A percentile compares a stretch with the other conserved stretches of the same genome.
Conservation (phyloP, 92 coral and sea anemone genomes). For the Umimayanthus chanpuru region DNA sequence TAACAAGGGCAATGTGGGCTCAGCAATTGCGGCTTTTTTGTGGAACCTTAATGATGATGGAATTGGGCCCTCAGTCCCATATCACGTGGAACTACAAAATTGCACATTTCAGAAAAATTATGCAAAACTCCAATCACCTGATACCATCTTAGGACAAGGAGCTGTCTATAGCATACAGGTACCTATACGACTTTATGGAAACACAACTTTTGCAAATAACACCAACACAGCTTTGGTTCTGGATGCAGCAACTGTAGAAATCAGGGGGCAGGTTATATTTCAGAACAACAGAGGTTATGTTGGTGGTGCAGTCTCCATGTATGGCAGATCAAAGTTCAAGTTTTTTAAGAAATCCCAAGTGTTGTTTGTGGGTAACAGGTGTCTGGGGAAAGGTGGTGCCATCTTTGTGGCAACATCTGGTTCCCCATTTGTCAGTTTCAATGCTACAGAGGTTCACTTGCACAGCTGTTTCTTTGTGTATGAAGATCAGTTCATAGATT, state of each 20-base stretch:
- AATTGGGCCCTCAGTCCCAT: slow-evolving; percentile 56
- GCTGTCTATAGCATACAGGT: slow-evolving; percentile 63
- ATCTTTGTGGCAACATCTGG: slow-evolving; percentile 60
- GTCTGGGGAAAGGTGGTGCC: slow-evolving; percentile 64
- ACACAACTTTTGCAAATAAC: slow-evolving; percentile 47
- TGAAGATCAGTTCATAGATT: slow-evolving; percentile 42
- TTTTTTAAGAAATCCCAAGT: slow-evolving; percentile 54
- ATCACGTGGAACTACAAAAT: slow-evolving; percentile 47
- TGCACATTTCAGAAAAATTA: slow-evolving; percentile 47
- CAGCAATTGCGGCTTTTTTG: slow-evolving; percentile 68
- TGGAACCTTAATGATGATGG: slow-evolving; percentile 53
- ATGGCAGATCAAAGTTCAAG: slow-evolving; percentile 62
- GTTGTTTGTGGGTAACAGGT: slow-evolving; percentile 51
- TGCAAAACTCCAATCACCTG: slow-evolving; percentile 30
- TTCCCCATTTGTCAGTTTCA: slow-evolving; percentile 57
- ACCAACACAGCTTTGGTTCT: slow-evolving; percentile 62
- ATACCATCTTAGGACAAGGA: slow-evolving; percentile 61
- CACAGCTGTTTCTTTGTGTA: slow-evolving; percentile 64
- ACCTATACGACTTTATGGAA: slow-evolving; percentile 52
- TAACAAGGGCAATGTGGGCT: slow-evolving; percentile 60
- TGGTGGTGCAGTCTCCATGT: slow-evolving; percentile 76
- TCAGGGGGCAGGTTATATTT: slow-evolving; percentile 58
- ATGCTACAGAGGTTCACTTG: slow-evolving; percentile 40
- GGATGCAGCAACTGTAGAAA: slow-evolving; percentile 61
- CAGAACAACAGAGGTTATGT: slow-evolving; percentile 54